Conservation (phyloP, 2,113 vertebrate genomes). For the Circaetus cinerascens region DNA sequence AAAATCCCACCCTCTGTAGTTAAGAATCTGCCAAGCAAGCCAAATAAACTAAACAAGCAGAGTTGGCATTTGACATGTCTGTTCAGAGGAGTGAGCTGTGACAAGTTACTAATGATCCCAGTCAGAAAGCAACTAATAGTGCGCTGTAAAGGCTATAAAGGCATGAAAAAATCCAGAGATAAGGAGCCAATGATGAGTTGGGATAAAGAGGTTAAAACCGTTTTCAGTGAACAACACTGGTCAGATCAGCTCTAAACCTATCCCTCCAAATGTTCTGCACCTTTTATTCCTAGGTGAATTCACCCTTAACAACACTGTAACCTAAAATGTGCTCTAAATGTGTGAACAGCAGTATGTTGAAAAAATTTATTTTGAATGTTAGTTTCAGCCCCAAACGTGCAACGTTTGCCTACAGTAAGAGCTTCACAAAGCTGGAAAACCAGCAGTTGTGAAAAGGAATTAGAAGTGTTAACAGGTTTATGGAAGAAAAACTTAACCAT, state of each 20-base stretch:
- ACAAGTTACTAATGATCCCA: conserved; percentile 16
- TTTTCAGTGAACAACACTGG: not conserved
- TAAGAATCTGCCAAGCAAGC: conserved; percentile 4
- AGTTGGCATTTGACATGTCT: not conserved
- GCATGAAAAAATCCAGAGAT: not conserved
- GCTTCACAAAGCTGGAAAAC: conserved; percentile 12
- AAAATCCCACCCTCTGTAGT: not conserved
- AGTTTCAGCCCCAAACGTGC: not conserved
- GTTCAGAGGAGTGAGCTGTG: not conserved
- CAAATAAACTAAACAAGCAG: not conserved
- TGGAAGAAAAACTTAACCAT: not conserved
- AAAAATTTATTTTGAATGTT: not conserved
- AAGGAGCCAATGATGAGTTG: not conserved
- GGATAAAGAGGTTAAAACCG: not conserved
- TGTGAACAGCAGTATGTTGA: not conserved
- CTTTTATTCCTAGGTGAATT: not conserved
- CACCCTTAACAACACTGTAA: not conserved
- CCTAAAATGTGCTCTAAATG: not conserved
- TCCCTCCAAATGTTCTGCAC: not conserved
- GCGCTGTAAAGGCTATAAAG: not conserved
- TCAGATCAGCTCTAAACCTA: not conserved
- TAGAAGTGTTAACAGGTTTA: conserved; percentile 15
- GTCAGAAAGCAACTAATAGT: not conserved
- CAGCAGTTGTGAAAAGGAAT: conserved; percentile 35
- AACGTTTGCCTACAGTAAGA: conserved; percentile 20